These are phyloP conservation scores for Oscheius sp. DNA, from an alignment of 1,140 invertebrate genomes.

Conservation along the genomic window DNA sequence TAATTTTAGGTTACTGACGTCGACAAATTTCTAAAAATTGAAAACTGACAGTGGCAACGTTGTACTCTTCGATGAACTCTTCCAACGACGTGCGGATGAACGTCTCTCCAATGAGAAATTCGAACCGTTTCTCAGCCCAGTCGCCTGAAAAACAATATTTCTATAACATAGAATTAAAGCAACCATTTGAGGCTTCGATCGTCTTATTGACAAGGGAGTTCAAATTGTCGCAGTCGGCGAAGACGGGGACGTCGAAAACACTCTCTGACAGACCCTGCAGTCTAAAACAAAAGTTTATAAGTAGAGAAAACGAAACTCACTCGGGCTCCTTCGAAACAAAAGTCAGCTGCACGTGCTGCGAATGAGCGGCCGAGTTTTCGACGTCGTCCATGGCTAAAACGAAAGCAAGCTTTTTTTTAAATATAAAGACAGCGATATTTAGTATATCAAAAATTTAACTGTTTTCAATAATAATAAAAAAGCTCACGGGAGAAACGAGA, in stretches of 20 bases:
- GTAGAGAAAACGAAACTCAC: neutral
- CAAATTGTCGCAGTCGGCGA: neutral
- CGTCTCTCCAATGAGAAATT: slow-evolving; percentile 50
- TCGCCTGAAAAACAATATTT: slow-evolving; percentile 30
- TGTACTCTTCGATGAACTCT: slow-evolving; percentile 48
- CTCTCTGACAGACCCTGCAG: neutral
- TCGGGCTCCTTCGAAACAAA: neutral
- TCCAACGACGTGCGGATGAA: slow-evolving; percentile 44
- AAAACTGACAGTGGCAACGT: slow-evolving; percentile 34
- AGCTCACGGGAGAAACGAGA: too few relatives aligned
- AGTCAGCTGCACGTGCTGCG: neutral
- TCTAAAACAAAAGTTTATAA: neutral
- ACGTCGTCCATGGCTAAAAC: too few relatives aligned
- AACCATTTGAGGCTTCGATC: neutral
- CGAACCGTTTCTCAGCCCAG: slow-evolving; percentile 50
- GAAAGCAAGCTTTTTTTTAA: too few relatives aligned
- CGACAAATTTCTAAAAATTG: neutral
- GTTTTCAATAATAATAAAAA: too few relatives aligned
- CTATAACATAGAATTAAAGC: neutral
- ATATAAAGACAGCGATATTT: too few relatives aligned
- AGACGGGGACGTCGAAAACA: neutral
- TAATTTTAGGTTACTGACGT: neutral
- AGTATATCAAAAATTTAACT: too few relatives aligned
- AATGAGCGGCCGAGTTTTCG: neutral
- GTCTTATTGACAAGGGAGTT: neutral